Base-by-base conservation (phyloP, 2,888 invertebrate genomes). In the Drosophila cognata region DNA sequence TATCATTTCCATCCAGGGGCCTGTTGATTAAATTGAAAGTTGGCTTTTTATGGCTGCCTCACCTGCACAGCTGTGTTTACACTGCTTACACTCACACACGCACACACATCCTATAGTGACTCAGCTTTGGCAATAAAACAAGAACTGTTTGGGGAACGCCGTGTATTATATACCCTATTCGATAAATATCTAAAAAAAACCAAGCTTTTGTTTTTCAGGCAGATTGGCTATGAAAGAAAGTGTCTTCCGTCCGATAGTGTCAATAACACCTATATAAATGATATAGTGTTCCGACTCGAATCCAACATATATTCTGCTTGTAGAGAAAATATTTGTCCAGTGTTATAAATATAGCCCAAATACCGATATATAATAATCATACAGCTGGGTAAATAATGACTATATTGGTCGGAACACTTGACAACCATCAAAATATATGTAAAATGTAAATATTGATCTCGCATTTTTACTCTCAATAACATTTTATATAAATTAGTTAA, bases 391-490 rank as follows among this genome's bases (percentile, higher is more conserved):
- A 46, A 43, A 13, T 43, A 21, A 21, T 21, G 46, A 46, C 7
- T 16, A 21, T 21, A 46, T 21, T 21, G 46, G 1, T 21, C 21
- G 21, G 21, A 21, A 21, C 50, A 29, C 4, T 18, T 21, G n/a
- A 52, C 18, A 55, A 28, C 6, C 16, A 25, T 46, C 46, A 25
- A 46, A 53, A 65, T 77, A 71, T 61, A 73, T 60, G 70, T 72
- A 69, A 61, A 76, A 56, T 50, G 21, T 31, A 5, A 36, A 56
- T 65, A 77, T 79, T 72, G 65, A 57, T 77, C 53, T n/a, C 53
- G 50, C 57, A 48, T 52, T 73, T 68, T 64, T 52, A 68, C 64
- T 66, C 56, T 60, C 53, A 59, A 59, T 71, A 59, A 53, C 61
- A 65, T 79, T 72, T 48, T 51, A 51, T 71, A 65, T 64, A 55